A percentile compares a stretch with the other conserved stretches of the same genome.
Conservation (phyloP, 2,797 vertebrate species). For the Sandelia bainsii region DNA sequence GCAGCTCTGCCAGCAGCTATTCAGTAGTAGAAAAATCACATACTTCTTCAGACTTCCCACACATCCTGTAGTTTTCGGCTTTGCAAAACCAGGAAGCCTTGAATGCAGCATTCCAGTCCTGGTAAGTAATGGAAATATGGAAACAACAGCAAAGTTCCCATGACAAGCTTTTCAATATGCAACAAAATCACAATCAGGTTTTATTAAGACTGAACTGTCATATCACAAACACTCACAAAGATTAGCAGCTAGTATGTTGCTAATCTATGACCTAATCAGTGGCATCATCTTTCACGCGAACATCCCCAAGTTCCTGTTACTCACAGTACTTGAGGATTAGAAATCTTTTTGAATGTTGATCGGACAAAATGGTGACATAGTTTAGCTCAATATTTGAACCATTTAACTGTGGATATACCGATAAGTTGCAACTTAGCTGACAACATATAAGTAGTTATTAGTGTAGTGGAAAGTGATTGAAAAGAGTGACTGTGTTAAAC, state of each 20-base stretch:
- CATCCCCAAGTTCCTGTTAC: too few species aligned
- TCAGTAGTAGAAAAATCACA: background rate
- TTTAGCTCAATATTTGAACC: background rate
- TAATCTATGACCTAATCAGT: too few species aligned
- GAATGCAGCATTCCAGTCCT: slow-evolving; percentile 1
- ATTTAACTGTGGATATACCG: too few species aligned
- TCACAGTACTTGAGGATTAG: too few species aligned
- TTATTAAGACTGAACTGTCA: background rate
- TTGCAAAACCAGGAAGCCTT: background rate
- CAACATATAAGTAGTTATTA: too few species aligned
- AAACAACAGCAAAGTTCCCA: background rate
- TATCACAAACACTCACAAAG: background rate
- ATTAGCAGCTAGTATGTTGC: too few species aligned
- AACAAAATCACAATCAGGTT: background rate
- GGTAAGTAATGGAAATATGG: slow-evolving; percentile 1
- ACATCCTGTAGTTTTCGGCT: background rate
- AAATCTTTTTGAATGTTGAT: background rate
- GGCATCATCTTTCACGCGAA: too few species aligned
- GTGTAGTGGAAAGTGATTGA: too few species aligned
- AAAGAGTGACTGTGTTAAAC: background rate
- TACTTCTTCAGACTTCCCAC: background rate
- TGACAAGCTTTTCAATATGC: background rate
- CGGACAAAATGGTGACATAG: background rate
- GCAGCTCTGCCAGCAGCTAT: background rate
- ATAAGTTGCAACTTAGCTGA: too few species aligned